A percentile compares a stretch with the other conserved stretches of the same genome.
phyloP scores from a whole-genome alignment of 2,113 vertebrate genomes.

The Python bivittatus region DNA sequence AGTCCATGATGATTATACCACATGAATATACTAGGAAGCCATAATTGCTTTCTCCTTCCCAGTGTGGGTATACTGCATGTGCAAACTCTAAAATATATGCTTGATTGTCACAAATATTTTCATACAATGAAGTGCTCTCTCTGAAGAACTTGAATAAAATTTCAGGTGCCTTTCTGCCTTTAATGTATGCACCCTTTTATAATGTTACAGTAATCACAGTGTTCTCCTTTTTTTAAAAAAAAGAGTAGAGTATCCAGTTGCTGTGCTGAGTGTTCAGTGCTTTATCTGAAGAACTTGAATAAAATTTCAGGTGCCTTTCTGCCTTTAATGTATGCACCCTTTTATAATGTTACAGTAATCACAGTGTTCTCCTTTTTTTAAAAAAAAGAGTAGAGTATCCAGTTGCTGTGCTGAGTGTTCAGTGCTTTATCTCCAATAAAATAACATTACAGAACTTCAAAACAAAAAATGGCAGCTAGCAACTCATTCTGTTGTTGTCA shows the following conservation, averaged over 20 bases:
- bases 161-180: background rate
- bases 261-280: background rate
- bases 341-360: background rate
- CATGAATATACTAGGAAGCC: background rate
- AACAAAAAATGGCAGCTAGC: background rate
- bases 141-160: background rate
- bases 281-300: too few relatives aligned
- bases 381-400: background rate
- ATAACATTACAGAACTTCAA: background rate
- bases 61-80: background rate
- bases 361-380: background rate
- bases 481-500: constrained; percentile 2
- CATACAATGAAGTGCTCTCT: background rate
- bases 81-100: background rate
- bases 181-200: background rate
- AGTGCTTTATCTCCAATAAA: background rate
- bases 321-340: background rate
- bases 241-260: background rate
- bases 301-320: too few relatives aligned
- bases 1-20: background rate
- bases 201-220: background rate
- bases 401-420: background rate
- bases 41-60: background rate
- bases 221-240: background rate
- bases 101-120: background rate